Evolutionary conservation across 2,113 vertebrate genomes (phyloP), one percentile per base, ranked within the genome.

Genomic region (Tylochromis polylepis): DNA sequence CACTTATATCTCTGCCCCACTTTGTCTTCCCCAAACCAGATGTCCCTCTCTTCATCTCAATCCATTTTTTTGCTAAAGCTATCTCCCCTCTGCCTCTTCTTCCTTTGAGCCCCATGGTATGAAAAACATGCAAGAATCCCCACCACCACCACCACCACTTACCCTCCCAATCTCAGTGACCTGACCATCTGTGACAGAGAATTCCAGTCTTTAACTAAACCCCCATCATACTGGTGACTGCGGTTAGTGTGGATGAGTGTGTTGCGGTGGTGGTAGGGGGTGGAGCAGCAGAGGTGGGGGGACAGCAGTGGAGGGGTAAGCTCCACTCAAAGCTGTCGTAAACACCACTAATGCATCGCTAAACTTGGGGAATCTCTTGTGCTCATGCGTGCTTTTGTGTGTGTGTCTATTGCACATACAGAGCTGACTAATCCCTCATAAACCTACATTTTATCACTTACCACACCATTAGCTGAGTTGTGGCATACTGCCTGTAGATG

Each of bases 391-490:
- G 82, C 88, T 58, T 79, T 53, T 62, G 43, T 31, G 59, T 60
- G 58, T 58, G 41, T 62, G 82, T 75, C 67, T 86, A 18, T 29
- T 72, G 65, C 88, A 87, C 88, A 89, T 86, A 84, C 88, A 78
- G 79, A 90, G 78, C 41, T 27, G 29, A 89, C 89, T 96, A 96
- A 96, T 96, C 95, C 94, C 92, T 93, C 91, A 94, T 95, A 95
- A 96, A 96, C 95, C 95, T 95, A 96, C 94, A 95, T 96, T 96
- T 95, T 94, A 95, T 94, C 83, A 88, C 93, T 92, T 94, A 94
- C 82, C 93, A 89, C 93, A 93, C 93, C 94, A 95, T 95, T 94
- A 95, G 89, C 90, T 90, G 94, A 85, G 91, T 88, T 46, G 84
- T 93, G 90, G 91, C 93, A 82, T 87, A 88, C 90, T 92, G 93